These are phyloP conservation scores for Apeira syringaria DNA, from an alignment of 2,888 invertebrate genomes.

Conservation along the genomic window DNA sequence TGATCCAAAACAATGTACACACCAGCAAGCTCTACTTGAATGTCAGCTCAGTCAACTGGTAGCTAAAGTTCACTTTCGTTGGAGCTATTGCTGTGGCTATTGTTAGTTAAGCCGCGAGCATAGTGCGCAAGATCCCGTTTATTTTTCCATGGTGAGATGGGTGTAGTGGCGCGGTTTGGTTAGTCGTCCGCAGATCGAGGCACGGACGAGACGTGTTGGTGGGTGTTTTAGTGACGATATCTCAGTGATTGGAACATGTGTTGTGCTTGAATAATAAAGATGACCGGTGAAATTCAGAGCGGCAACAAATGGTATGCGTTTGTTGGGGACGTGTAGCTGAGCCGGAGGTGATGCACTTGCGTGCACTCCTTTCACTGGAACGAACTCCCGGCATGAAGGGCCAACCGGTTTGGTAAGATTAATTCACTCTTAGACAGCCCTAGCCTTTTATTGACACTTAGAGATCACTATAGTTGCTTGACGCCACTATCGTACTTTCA, in stretches of 20 bases:
- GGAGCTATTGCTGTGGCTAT: constrained; percentile 27
- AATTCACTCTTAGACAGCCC: constrained; percentile 52
- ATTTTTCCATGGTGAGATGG: constrained; percentile 49
- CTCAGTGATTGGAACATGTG: constrained; percentile 57
- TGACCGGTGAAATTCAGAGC: constrained; percentile 71
- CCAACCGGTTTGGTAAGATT: constrained; percentile 81
- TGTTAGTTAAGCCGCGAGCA: constrained; percentile 50
- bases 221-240: constrained; percentile 32
- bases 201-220: constrained; percentile 45
- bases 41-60: constrained; percentile 26
- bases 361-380: constrained; percentile 58
- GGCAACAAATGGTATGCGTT: constrained; percentile 67
- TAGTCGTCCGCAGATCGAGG: constrained; percentile 50
- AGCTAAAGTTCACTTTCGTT: constrained; percentile 41
- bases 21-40: constrained; percentile 26
- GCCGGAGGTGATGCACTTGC: constrained; percentile 65
- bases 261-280: constrained; percentile 63
- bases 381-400: constrained; percentile 74
- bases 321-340: constrained; percentile 59
- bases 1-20: constrained; percentile 44
- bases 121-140: constrained; percentile 61
- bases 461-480: constrained; percentile 12
- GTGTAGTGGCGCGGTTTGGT: constrained; percentile 32
- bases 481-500: constrained; percentile 20
- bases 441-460: constrained; percentile 25